Conservation (phyloP, 2,113 vertebrate genomes). For the Chiloscyllium plagiosum region DNA sequence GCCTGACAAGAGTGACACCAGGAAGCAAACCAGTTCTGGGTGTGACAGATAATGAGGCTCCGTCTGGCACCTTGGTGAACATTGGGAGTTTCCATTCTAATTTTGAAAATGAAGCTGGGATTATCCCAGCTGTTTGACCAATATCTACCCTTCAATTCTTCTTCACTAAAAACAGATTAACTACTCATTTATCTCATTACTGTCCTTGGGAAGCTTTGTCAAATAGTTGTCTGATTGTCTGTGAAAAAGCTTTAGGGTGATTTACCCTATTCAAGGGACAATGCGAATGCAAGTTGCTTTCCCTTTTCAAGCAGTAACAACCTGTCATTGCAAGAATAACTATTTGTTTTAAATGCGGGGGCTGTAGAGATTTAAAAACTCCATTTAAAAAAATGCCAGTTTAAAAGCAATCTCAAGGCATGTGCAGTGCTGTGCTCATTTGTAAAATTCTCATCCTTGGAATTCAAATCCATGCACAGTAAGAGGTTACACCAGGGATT, state of each 20-base stretch:
- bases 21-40: too few relatives aligned
- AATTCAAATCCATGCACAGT: background rate
- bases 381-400: background rate
- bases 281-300: background rate
- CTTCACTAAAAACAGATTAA: too few relatives aligned
- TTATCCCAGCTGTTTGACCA: too few relatives aligned
- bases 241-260: background rate
- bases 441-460: background rate
- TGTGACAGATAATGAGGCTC: too few relatives aligned
- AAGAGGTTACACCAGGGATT: background rate
- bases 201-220: background rate
- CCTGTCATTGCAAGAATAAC: background rate
- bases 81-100: too few relatives aligned
- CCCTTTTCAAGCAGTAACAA: background rate
- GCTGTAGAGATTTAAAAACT: background rate
- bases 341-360: background rate
- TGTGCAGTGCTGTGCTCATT: background rate
- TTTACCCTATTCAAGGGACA: too few relatives aligned
- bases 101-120: too few relatives aligned
- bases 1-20: too few relatives aligned
- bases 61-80: too few relatives aligned
- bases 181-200: too few relatives aligned
- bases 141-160: too few relatives aligned
- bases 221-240: too few relatives aligned
- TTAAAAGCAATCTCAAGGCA: background rate